A percentile compares a stretch with the other conserved stretches of the same genome.
Evolutionary conservation across 2,113 vertebrate species (phyloP).

Genomic region (Bambusicola thoracicus): DNA sequence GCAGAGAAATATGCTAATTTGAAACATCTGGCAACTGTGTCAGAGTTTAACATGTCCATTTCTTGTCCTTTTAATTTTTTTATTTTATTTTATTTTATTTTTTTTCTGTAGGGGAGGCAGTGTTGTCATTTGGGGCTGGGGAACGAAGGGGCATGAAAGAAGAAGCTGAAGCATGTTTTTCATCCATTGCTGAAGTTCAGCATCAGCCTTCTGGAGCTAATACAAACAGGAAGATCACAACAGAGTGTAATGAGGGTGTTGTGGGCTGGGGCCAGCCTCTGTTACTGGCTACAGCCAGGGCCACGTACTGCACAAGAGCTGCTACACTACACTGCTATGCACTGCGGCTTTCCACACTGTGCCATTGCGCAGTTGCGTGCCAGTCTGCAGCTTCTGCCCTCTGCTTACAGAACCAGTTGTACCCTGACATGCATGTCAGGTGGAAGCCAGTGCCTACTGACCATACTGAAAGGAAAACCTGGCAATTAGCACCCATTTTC

Average conservation of each 20-base stretch:
- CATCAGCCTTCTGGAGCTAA: constrained; percentile 59
- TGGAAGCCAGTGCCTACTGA: not conserved
- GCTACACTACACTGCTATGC: not conserved
- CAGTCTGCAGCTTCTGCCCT: not conserved
- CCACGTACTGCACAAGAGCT: constrained; percentile 64
- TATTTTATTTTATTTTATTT: too few species aligned
- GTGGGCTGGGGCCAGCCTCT: constrained; percentile 55
- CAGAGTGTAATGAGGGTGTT: constrained; percentile 48
- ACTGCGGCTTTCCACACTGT: not conserved
- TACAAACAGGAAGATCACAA: constrained; percentile 66
- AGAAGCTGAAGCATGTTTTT: not conserved
- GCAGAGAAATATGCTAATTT: constrained; percentile 54
- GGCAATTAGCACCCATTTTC: not conserved
- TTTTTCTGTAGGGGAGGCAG: not conserved
- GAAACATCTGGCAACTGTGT: constrained; percentile 63
- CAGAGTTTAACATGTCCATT: constrained; percentile 34
- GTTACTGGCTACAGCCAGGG: constrained; percentile 60
- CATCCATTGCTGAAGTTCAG: constrained; percentile 65
- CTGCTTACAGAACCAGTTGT: not conserved
- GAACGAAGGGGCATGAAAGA: constrained; percentile 14
- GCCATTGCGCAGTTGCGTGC: not conserved
- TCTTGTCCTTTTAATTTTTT: not conserved
- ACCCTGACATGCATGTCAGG: not conserved
- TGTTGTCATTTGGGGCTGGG: constrained; percentile 32
- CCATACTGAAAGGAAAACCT: not conserved